Evolutionary conservation across 2,113 vertebrate genomes (phyloP), one percentile per base, ranked within the genome.

Genomic region (Muscicapa adusta): DNA sequence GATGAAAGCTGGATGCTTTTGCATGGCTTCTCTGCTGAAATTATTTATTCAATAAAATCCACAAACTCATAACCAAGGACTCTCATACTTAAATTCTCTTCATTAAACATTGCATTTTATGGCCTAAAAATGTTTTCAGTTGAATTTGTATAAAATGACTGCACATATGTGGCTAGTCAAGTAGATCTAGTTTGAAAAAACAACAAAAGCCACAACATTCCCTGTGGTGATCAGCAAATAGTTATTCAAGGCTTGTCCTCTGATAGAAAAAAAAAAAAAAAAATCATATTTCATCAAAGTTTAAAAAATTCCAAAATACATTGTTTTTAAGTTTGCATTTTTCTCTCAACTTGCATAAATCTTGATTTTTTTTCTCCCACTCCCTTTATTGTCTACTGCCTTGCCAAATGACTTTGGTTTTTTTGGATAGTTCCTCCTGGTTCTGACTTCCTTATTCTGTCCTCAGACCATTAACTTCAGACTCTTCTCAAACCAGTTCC

Each of bases 21-120:
- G 5, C 20, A 62, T 73, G 33, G 12, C 71, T 95, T 80, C 22
- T 45, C 33, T 85, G n/a, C 24, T 72, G 58, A 79, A 90, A 75
- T 88, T 93, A 88, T 92, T 92, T 92, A 83, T 80, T 89, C 83
- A 80, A 62, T 83, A 91, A 88, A 92, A 82, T 78, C 71, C 74
- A 93, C 53, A 92, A 75, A 72, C 17, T 78, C 45, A 51, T 85
- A 79, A 88, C 28, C 9, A 2, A 62, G 12, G 31, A 22, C 29
- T 73, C 50, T 90, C 45, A 12, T 63, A 78, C 26, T 85, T 82
- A 76, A 88, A 76, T 63, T 80, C 28, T 80, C 83, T 80, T 94
- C 63, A 86, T 83, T 88, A 92, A 80, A 12, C 58, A 86, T 42
- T 80, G 3, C 36, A 54, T 88, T 94, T 92, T 70, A 80, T 65